Base-by-base conservation (phyloP, 1,140 invertebrate genomes). In the Drosophila parvula region DNA sequence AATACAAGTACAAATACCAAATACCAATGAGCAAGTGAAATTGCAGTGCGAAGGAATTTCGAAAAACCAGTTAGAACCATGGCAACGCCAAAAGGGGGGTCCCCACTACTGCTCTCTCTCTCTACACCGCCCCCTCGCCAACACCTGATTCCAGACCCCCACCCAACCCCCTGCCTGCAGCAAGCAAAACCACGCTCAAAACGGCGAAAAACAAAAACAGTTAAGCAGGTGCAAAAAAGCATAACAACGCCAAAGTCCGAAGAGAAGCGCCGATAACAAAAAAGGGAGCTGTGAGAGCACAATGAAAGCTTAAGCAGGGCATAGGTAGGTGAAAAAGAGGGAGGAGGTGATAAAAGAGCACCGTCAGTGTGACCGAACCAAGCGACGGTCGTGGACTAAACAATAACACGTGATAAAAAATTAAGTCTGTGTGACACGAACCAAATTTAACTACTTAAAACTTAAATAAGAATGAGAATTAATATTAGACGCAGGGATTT, bases 211-310 rank as follows among this genome's bases (percentile, higher is more conserved):
- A 77, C 79, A 86, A 79, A 85, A 86, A 86, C 79, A 86, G 79
- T 77, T 88, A 88, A 88, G 77, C 83, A 86, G 82, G 82, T 86
- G 82, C 75, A 86, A 82, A 85, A 85, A 79, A 73, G 56, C 79
- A 82, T 68, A 84, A 76, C 74, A 77, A 59, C 59, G 67, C 43
- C 57, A 51, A 74, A 41, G 53, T 22, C n/a, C 41, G 10, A 34
- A 47, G 43, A 30, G 59, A 36, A 59, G 50, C 10, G 38, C 3
- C 5, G 45, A 36, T 22, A 45, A 22, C 12, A 22, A 34, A 34
- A 67, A 47, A 67, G 34, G 64, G 63, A 67, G 34, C 7, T 5
- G 4, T 2, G 22, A 56, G 41, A 63, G 50, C 60, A 28, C 10
- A 36, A 53, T 8, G 32, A 30, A 56, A 67, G 60, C 58, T 45